Conservation (phyloP, 2,888 invertebrate genomes). For the Diogma glabrata region DNA sequence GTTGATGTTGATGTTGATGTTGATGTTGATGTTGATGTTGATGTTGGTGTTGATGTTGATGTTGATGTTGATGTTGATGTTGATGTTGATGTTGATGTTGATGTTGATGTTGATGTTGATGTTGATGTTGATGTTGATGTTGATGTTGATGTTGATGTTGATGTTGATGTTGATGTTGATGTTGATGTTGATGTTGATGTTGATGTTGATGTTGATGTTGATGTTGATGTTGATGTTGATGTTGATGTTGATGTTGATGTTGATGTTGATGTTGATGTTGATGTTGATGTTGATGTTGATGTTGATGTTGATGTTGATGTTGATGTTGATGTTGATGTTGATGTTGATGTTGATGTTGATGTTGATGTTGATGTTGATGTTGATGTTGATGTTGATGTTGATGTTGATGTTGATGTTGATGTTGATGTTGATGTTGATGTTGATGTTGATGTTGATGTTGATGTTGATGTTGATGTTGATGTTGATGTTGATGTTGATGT, state of each 20-base stretch:
- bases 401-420: constrained; percentile 9
- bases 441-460: constrained; percentile 12
- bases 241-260: constrained; percentile 12
- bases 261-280: constrained; percentile 11
- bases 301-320: constrained; percentile 12
- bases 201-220: constrained; percentile 12
- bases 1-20: constrained; percentile 11
- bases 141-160: constrained; percentile 11
- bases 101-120: constrained; percentile 12
- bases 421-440: constrained; percentile 12
- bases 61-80: too few relatives aligned
- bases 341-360: constrained; percentile 12
- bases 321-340: constrained; percentile 12
- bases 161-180: constrained; percentile 9
- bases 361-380: constrained; percentile 12
- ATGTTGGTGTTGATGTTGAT: too few relatives aligned
- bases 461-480: constrained; percentile 12
- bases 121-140: constrained; percentile 12
- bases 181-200: constrained; percentile 12
- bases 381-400: constrained; percentile 11
- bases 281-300: constrained; percentile 9
- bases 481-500: constrained; percentile 9
- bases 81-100: constrained; percentile 12
- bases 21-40: too few relatives aligned
- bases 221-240: constrained; percentile 12